Evolutionary conservation across 2,113 vertebrate genomes (phyloP).

Genomic region (Aplodontia rufa): DNA sequence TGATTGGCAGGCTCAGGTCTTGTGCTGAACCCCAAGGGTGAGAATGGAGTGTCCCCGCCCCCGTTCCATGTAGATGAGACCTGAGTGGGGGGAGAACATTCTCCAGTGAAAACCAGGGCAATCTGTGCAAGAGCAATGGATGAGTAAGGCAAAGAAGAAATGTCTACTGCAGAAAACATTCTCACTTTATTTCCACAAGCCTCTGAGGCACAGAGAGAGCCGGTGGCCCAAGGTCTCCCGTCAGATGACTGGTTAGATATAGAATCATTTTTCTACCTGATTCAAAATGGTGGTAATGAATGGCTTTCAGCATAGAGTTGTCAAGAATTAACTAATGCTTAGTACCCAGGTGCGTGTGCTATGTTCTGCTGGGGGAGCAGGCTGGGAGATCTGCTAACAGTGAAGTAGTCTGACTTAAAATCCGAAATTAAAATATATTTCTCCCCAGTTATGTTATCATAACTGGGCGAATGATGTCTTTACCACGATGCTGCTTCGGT

Average conservation of each 20-base stretch:
- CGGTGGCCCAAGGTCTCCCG: neutral
- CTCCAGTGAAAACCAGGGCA: neutral
- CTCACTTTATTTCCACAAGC: neutral
- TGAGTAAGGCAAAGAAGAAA: neutral
- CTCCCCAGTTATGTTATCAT: neutral
- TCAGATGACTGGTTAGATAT: neutral
- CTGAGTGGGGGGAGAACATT: neutral
- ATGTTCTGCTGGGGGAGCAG: neutral
- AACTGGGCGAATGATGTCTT: neutral
- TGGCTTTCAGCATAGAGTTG: neutral
- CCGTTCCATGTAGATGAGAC: neutral
- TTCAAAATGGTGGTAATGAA: neutral
- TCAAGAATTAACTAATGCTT: neutral
- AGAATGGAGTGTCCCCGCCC: neutral
- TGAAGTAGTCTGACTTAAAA: neutral
- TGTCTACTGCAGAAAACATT: neutral
- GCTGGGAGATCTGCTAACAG: neutral
- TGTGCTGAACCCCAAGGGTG: neutral
- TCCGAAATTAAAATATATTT: constrained; percentile 5
- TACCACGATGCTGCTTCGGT: neutral
- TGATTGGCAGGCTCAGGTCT: neutral
- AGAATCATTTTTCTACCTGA: neutral
- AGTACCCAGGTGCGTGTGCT: neutral
- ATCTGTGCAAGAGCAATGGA: neutral
- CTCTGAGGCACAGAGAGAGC: neutral